Percentiles rank a stretch among this genome's conserved stretches.
These are phyloP conservation scores for Ptilodon capucinus DNA, from an alignment of 2,888 invertebrate species.

Conservation along the genomic window DNA sequence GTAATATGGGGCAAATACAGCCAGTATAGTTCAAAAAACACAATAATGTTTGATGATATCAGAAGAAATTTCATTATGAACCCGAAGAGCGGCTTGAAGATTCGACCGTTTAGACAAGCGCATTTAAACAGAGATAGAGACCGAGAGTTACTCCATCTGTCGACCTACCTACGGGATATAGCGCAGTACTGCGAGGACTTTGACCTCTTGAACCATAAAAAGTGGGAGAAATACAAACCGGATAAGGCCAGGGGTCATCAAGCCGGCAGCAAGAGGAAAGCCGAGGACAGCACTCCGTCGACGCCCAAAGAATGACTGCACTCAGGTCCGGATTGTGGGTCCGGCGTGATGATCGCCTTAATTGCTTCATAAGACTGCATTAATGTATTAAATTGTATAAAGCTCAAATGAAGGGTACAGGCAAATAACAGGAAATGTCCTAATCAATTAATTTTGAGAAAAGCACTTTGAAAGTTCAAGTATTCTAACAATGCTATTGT, in stretches of 20 bases:
- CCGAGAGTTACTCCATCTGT: slow-evolving; percentile 90
- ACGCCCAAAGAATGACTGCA: slow-evolving; percentile 68
- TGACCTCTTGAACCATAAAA: slow-evolving; percentile 91
- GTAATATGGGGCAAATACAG: slow-evolving; percentile 98
- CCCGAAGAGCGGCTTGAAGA: slow-evolving; percentile 95
- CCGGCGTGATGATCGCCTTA: slow-evolving; percentile 35
- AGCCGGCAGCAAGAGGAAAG: slow-evolving; percentile 73
- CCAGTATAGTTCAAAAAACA: slow-evolving; percentile 94
- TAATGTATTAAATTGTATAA: not conserved
- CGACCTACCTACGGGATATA: slow-evolving; percentile 92
- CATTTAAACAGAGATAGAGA: slow-evolving; percentile 94
- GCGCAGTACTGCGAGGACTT: slow-evolving; percentile 92
- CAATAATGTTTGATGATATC: slow-evolving; percentile 99
- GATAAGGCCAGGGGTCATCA: slow-evolving; percentile 57
- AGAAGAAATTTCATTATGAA: slow-evolving; percentile 98
- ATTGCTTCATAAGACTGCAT: slow-evolving; percentile 41
- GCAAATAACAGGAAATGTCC: too few species aligned
- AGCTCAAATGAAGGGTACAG: too few species aligned
- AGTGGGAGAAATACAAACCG: slow-evolving; percentile 93
- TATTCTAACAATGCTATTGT: too few species aligned
- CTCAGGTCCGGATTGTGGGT: not conserved
- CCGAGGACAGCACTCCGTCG: slow-evolving; percentile 65
- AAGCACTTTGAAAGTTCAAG: too few species aligned
- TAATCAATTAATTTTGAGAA: too few species aligned
- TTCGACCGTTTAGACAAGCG: slow-evolving; percentile 95